phyloP scores from a whole-genome alignment of 2,888 invertebrate genomes.

The Rutpela maculata region DNA sequence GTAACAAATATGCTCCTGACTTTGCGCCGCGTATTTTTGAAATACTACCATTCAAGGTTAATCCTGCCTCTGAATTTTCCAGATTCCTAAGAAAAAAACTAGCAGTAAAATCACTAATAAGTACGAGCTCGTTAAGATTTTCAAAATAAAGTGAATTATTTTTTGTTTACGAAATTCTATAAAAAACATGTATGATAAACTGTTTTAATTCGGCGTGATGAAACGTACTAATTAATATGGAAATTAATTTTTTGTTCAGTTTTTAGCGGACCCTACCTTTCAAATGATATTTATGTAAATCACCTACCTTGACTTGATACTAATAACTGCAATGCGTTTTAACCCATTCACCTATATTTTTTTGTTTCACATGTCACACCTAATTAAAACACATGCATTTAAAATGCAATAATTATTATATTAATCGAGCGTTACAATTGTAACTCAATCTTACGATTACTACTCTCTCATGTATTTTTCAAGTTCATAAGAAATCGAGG shows the following conservation, averaged over 20 bases:
- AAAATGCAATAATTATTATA: no score
- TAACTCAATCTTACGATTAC: no score
- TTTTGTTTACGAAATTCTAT: no score
- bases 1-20: no score
- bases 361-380: no score
- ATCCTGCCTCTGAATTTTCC: background rate
- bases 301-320: background rate
- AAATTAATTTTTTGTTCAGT: background rate
- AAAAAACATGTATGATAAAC: no score
- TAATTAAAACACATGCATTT: no score
- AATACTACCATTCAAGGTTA: background rate
- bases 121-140: background rate
- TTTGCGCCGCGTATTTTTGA: no score
- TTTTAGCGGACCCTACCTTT: background rate
- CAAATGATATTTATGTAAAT: background rate
- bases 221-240: background rate
- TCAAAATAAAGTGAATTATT: no score
- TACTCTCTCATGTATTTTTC: no score
- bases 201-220: background rate
- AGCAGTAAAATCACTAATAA: background rate
- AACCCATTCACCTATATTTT: background rate
- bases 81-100: background rate
- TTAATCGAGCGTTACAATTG: no score
- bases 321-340: background rate
- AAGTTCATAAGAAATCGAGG: no score